These are phyloP conservation scores for Drosophila ironensis DNA, from an alignment of 1,140 invertebrate species.

Conservation along the genomic window DNA sequence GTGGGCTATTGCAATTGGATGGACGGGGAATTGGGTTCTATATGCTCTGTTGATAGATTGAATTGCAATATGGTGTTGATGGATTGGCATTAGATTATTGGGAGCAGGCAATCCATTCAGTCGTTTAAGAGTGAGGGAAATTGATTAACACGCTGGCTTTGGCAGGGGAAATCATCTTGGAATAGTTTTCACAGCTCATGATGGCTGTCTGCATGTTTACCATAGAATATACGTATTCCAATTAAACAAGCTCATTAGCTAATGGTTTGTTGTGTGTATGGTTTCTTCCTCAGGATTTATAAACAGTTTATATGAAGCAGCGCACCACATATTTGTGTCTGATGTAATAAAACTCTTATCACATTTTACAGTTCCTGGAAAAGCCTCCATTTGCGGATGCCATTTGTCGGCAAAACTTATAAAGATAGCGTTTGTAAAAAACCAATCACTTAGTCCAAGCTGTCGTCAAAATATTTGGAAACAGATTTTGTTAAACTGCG, in stretches of 20 bases:
- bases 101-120: conserved; percentile 21
- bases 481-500: conserved; percentile 35
- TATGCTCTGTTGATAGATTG: conserved; percentile 39
- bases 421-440: background rate
- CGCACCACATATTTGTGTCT: no score
- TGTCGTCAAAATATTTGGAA: conserved; percentile 31
- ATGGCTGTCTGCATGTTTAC: background rate
- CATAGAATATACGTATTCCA: background rate
- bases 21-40: conserved; percentile 13
- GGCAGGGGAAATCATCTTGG: background rate
- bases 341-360: background rate
- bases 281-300: no score
- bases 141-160: conserved; percentile 14
- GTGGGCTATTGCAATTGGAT: background rate
- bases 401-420: background rate
- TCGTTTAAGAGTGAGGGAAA: conserved; percentile 21
- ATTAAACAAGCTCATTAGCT: no score
- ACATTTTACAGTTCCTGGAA: background rate
- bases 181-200: background rate
- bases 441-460: conserved; percentile 10
- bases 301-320: no score
- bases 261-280: no score
- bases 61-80: conserved; percentile 34
- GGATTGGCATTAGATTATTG: conserved; percentile 43
- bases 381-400: background rate